Base-by-base conservation (phyloP, 2,797 vertebrate species). In the Galagoides demidoff region DNA sequence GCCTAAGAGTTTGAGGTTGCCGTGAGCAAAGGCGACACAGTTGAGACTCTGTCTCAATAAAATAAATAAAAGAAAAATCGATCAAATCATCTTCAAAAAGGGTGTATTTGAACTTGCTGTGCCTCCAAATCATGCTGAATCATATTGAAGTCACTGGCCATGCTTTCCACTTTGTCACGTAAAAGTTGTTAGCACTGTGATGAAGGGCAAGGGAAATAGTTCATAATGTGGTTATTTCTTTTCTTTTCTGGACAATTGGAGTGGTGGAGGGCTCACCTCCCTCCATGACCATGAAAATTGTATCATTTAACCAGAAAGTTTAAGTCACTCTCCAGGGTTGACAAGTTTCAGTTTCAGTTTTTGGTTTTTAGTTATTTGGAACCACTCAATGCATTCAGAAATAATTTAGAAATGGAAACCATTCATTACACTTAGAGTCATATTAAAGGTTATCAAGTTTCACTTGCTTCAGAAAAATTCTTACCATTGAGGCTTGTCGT, bases 401-500 rank as follows among this genome's bases (percentile, higher is more conserved):
- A 81, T 81, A 84, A 90, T 84, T 90, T 88, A 90, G 77, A 92
- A 91, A 79, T 73, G 23, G 79, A 93, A 89, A 81, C 4, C 11
- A 89, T 71, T 90, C 45, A 79, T 92, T 93, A 57, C 22, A 74
- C 31, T 77, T 82, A 63, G 82, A 68, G 87, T 89, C 61, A 29
- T 90, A 95, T 84, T 79, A 88, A 92, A 55, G 74, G 78, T 71
- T 95, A 91, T 76, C 61, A 70, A 73, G 85, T 95, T 97, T 95
- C 82, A 92, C 55, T 95, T 96, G 86, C 81, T 96, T 91, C 64
- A 89, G 90, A 90, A 97, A 92, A 92, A 89, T 77, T 95, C 96
- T 98, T 97, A 98, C 98, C 95, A 91, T 91, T 66, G 79, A 97
- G 86, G 88, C 85, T 96, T 96, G 96, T 82, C 34, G 85, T 95